These are phyloP conservation scores for Ceratosolen solmsi DNA, from an alignment of 1,140 invertebrate genomes.

Conservation along the genomic window DNA sequence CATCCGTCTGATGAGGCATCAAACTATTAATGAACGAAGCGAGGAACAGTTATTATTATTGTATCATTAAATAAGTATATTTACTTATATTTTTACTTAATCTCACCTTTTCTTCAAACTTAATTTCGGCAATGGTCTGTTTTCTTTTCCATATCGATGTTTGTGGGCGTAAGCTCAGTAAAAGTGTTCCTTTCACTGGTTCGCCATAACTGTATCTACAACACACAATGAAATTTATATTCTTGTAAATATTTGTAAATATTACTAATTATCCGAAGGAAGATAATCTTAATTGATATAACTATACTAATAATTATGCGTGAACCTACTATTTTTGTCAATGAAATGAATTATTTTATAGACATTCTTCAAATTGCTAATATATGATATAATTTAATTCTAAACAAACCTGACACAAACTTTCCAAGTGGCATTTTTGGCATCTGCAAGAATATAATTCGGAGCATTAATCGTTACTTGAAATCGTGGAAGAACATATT, in stretches of 20 bases:
- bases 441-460: constrained; percentile 75
- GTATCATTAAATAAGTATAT: no score
- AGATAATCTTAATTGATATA: no score
- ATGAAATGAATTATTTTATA: no score
- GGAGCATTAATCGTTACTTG: constrained; percentile 78
- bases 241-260: no score
- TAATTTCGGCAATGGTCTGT: constrained; percentile 66
- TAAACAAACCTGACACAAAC: constrained; percentile 77
- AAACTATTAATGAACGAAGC: constrained; percentile 52
- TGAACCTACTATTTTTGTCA: no score
- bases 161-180: constrained; percentile 69
- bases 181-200: constrained; percentile 78
- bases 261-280: no score
- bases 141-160: constrained; percentile 68
- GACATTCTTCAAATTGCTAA: no score
- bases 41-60: no score
- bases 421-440: constrained; percentile 73
- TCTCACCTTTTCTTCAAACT: constrained; percentile 66
- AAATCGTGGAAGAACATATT: constrained; percentile 80
- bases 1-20: constrained; percentile 70
- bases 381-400: not conserved
- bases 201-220: constrained; percentile 83
- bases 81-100: not conserved
- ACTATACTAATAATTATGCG: no score
- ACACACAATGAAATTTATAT: no score